Percentiles rank a stretch among this genome's conserved stretches.
phyloP scores from a whole-genome alignment of 2,797 vertebrate species.

The Liasis olivaceus region DNA sequence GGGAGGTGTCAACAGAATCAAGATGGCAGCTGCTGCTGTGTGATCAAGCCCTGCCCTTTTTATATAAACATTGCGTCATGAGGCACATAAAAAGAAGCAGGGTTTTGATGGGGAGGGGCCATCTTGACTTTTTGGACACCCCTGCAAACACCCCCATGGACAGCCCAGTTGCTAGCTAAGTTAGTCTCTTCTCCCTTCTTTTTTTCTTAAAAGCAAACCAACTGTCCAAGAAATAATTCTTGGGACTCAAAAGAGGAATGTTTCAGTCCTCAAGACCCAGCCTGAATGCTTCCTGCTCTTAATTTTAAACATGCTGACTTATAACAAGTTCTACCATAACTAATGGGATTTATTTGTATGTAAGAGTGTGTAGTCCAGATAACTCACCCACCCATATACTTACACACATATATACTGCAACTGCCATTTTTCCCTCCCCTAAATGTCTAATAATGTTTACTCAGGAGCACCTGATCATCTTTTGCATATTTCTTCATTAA shows the following conservation, averaged over 20 bases:
- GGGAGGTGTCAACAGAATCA: too few relatives aligned
- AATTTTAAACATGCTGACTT: not conserved
- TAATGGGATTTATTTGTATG: not conserved
- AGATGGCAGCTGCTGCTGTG: too few relatives aligned
- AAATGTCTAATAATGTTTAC: not conserved
- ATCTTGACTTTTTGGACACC: not conserved
- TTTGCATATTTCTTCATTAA: not conserved
- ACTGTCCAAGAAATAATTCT: not conserved
- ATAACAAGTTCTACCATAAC: not conserved
- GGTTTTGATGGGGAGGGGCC: not conserved
- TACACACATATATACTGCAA: not conserved
- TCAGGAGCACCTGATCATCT: not conserved
- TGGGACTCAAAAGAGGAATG: not conserved
- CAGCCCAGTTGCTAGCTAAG: not conserved
- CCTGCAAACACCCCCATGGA: not conserved
- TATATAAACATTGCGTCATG: too few relatives aligned
- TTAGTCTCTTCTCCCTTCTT: not conserved
- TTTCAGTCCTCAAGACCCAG: not conserved
- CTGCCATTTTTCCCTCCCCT: not conserved
- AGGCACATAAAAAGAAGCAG: not conserved
- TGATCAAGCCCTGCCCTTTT: too few relatives aligned
- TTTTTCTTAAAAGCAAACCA: not conserved
- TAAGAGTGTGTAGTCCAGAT: not conserved
- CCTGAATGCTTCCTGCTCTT: not conserved
- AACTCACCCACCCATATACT: not conserved